Base-by-base conservation (phyloP, 2,797 vertebrate species). In the Pantherophis alleghaniensis region DNA sequence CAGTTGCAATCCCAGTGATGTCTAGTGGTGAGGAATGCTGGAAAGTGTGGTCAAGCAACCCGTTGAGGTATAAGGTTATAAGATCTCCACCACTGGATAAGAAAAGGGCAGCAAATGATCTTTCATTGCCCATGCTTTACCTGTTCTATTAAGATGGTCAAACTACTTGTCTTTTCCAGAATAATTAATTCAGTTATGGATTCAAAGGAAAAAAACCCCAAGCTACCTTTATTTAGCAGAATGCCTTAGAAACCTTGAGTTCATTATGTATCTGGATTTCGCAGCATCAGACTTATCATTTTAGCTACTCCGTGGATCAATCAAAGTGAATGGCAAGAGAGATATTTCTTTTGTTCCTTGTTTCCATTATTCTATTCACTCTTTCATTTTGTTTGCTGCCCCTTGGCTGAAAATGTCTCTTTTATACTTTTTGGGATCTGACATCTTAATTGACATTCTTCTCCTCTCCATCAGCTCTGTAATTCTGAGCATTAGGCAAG, bases 361-460 rank as follows among this genome's bases (percentile, higher is more conserved):
- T 56, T 47, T 51, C 57, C n/a, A 63, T 86, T 79, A 66, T 55
- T 93, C 66, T 57, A 61, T 93, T 88, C 66, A 63, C 20, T n/a
- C 87, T 83, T 93, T 86, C 66, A 53, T 89, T 89, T 51, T 56
- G 51, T 63, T 88, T 56, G 24, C 57, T 86, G 57, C 37, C 87
- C 55, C 24, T 91, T 53, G 51, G 57, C 90, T 56, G 47, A 60
- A 93, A 42, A 56, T 89, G 60, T 89, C 51, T 66, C 66, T 83
- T 89, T 91, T 91, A 14, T 63, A 32, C 74, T 18, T 93, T 63
- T 79, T 37, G 83, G 57, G 57, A 74, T n/a, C 60, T 57, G 90
- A 91, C 87, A 57, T 91, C 90, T 89, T 93, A 89, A 89, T 89
- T 91, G 69, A 86, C 56, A 63, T 63, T 60, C 37, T 18, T 32